Conservation (phyloP, 2,113 vertebrate genomes). For the Xiphophorus maculatus region DNA sequence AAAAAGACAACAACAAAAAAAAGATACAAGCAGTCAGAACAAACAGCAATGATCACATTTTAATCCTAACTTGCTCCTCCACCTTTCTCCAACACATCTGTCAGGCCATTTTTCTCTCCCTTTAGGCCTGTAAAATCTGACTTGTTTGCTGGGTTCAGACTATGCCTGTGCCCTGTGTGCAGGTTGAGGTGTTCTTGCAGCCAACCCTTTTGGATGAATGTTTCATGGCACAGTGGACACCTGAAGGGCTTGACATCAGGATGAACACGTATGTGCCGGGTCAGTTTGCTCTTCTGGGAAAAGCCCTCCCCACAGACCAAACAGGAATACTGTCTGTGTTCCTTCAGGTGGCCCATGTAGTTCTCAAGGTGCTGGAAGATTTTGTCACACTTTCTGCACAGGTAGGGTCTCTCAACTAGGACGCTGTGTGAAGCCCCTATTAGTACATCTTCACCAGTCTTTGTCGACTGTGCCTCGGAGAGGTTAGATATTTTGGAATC, state of each 20-base stretch:
- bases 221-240: slow-evolving; percentile 88
- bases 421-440: not conserved
- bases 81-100: slow-evolving; percentile 51
- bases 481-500: not conserved
- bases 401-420: slow-evolving; percentile 56
- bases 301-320: slow-evolving; percentile 89
- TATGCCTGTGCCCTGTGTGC: slow-evolving; percentile 81
- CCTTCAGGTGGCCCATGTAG: slow-evolving; percentile 88
- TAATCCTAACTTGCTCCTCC: not conserved
- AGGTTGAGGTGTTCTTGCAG: slow-evolving; percentile 90
- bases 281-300: slow-evolving; percentile 86
- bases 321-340: slow-evolving; percentile 87
- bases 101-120: slow-evolving; percentile 77
- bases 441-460: slow-evolving; percentile 1
- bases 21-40: not conserved
- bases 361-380: slow-evolving; percentile 88
- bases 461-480: slow-evolving; percentile 5
- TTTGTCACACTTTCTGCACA: slow-evolving; percentile 86
- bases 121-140: slow-evolving; percentile 84
- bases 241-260: slow-evolving; percentile 87
- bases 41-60: not conserved
- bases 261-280: slow-evolving; percentile 85
- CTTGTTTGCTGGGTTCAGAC: not conserved
- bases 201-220: slow-evolving; percentile 86
- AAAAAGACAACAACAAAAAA: not conserved